Conservation (phyloP, 2,888 invertebrate genomes). For the Catocala sponsa region DNA sequence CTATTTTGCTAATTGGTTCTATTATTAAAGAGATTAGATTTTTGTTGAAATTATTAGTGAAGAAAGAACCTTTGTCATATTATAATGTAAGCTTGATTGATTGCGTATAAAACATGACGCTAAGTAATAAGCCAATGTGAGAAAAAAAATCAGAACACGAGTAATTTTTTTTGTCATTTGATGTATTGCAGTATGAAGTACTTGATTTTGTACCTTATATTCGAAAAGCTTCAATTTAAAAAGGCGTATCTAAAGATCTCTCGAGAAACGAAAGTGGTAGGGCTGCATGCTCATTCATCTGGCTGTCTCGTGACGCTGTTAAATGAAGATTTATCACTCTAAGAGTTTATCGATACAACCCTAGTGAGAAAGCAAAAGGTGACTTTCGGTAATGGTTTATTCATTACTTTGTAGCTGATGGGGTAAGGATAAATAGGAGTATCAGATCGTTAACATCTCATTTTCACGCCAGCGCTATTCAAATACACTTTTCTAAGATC, state of each 20-base stretch:
- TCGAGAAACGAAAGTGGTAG: constrained; percentile 35
- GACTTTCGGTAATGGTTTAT: constrained; percentile 21
- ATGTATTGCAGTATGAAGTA: too few relatives aligned
- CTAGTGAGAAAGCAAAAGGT: constrained; percentile 28
- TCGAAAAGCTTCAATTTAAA: constrained; percentile 1
- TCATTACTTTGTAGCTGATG: constrained; percentile 3
- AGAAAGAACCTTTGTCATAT: background rate
- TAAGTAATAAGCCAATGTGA: background rate
- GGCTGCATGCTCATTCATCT: constrained; percentile 33
- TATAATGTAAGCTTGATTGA: constrained; percentile 1
- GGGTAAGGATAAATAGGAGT: constrained; percentile 6
- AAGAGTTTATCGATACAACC: constrained; percentile 13
- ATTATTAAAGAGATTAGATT: constrained; percentile 8
- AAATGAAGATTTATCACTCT: constrained; percentile 45
- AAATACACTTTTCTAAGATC: too few relatives aligned
- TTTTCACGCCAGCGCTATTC: too few relatives aligned
- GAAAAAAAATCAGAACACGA: constrained; percentile 2
- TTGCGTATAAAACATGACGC: background rate
- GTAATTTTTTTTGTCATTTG: constrained; percentile 9
- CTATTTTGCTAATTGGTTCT: constrained; percentile 26
- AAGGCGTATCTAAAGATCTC: constrained; percentile 19
- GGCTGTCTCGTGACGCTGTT: constrained; percentile 26
- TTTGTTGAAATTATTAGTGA: constrained; percentile 5
- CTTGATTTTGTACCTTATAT: background rate
- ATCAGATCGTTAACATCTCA: background rate